These are phyloP conservation scores for Branchellion lobata DNA, from an alignment of 2,888 invertebrate genomes.

Conservation along the genomic window DNA sequence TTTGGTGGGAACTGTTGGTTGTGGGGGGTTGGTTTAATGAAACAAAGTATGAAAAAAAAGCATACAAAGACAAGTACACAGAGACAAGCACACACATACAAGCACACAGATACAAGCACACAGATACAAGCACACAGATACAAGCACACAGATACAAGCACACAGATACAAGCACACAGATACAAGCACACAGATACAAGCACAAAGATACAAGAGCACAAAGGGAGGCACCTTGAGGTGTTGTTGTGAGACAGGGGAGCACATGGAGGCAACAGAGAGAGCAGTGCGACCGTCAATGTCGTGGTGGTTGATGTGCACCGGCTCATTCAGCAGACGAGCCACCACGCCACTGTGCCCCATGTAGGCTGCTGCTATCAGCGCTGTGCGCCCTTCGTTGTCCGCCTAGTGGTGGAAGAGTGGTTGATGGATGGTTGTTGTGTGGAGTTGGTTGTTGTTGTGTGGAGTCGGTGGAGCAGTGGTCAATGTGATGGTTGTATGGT, in stretches of 20 bases:
- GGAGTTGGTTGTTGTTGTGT: too few species aligned
- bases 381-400: conserved; percentile 64
- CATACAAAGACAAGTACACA: too few species aligned
- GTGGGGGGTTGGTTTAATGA: too few species aligned
- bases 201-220: conserved; percentile 5
- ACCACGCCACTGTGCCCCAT: conserved; percentile 68
- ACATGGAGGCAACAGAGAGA: conserved; percentile 68
- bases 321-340: conserved; percentile 65
- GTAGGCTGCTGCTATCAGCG: conserved; percentile 72
- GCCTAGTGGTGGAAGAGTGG: conserved; percentile 23
- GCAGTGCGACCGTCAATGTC: conserved; percentile 90
- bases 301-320: conserved; percentile 66
- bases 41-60: too few species aligned
- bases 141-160: too few species aligned
- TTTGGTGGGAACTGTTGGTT: too few species aligned
- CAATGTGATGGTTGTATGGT: too few species aligned
- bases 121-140: too few species aligned
- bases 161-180: background rate
- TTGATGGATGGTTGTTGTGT: background rate
- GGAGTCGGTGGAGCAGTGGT: too few species aligned
- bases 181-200: background rate
- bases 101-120: too few species aligned
- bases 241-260: conserved; percentile 64
- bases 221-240: conserved; percentile 54
- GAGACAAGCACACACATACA: too few species aligned